phyloP scores from a whole-genome alignment of 2,113 vertebrate species.

The Dascyllus trimaculatus region DNA sequence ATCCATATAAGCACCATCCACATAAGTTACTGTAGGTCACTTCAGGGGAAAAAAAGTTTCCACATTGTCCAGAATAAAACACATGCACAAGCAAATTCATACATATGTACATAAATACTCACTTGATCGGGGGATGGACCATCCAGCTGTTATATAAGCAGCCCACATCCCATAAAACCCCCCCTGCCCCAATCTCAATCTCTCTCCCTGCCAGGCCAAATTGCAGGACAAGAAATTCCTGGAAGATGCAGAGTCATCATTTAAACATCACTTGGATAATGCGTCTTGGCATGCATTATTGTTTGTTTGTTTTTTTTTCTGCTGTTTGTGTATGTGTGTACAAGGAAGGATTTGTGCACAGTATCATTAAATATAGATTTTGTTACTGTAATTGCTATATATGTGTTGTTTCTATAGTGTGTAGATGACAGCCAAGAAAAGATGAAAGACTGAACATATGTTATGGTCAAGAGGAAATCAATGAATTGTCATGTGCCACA shows the following conservation, averaged over 20 bases:
- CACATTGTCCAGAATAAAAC: neutral
- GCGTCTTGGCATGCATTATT: constrained; percentile 4
- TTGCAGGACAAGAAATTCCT: constrained; percentile 35
- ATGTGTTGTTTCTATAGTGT: too few relatives aligned
- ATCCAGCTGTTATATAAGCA: constrained; percentile 34
- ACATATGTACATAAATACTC: neutral
- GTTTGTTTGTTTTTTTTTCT: neutral
- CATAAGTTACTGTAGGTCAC: neutral
- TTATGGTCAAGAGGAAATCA: too few relatives aligned
- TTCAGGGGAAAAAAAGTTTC: too few relatives aligned
- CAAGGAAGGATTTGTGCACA: too few relatives aligned
- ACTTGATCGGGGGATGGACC: neutral
- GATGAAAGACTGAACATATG: too few relatives aligned
- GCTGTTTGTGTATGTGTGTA: too few relatives aligned
- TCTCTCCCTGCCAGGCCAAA: constrained; percentile 13
- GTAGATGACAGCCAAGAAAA: too few relatives aligned
- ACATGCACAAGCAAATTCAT: neutral
- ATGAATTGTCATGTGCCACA: too few relatives aligned
- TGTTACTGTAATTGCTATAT: too few relatives aligned
- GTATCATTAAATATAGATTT: too few relatives aligned
- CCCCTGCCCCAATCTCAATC: neutral
- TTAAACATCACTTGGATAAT: constrained; percentile 17
- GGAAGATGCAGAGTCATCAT: constrained; percentile 16
- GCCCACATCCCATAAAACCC: constrained; percentile 8
- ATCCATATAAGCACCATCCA: accelerated